Evolutionary conservation across 2,888 invertebrate genomes (phyloP), one percentile per base, ranked within the genome.

Genomic region (Lithophane semibrunnea): DNA sequence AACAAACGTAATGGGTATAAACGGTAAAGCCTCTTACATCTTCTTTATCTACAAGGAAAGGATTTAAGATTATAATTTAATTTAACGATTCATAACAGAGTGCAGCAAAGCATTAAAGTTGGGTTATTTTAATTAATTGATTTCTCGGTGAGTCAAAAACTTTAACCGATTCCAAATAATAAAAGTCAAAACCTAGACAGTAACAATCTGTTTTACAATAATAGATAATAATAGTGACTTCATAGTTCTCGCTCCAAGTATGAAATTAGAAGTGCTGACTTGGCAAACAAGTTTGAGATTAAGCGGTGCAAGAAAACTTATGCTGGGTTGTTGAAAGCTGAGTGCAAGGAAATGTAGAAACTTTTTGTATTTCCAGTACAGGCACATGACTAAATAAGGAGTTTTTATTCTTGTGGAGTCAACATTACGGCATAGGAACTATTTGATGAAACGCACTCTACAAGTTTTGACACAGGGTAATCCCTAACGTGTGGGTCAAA

Each of bases 261-360:
- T 61, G 18, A 75, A 75, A 68, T 75, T 80, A 71, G 81, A 81
- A 82, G 56, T 82, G 73, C 77, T 70, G 86, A 83, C 44, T 85
- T 58, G 12, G 86, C 13, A 65, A 83, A 82, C 77, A 65, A 83
- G 75, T 83, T 83, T 66, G 13, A 75, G 79, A 86, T 78, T 83
- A 74, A 86, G 56, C 66, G 67, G 49, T 78, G 73, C 70, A 78
- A 71, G 74, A 73, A 77, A 85, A 83, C 77, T 86, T 84, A 69
- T 66, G 65, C 78, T 44, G 54, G 75, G 69, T 47, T 42, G 72
- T 76, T 82, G 60, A 67, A 49, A 83, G 58, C 65, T 5, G 13
- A 82, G 76, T 76, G 63, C 65, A 68, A 65, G 44, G 24, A 58
- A 73, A 70, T 58, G 44, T 29, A 18, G 0, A 60, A 80, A 66